phyloP scores from a whole-genome alignment of 2,888 invertebrate genomes.

The Lypha dubia region DNA sequence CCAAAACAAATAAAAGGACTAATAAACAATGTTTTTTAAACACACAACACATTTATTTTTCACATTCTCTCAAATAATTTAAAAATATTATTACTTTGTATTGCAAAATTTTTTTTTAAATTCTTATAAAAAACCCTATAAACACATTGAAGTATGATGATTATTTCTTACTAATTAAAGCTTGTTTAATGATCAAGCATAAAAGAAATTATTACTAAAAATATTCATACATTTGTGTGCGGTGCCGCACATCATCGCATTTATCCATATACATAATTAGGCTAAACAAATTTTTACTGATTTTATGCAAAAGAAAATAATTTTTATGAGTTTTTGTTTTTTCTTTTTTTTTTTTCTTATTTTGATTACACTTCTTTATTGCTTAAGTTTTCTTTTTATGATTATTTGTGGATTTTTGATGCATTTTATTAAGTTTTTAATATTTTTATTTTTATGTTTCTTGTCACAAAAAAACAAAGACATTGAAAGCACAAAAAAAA shows the following conservation, averaged over 20 bases:
- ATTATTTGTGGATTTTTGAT: neutral
- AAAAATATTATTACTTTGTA: no score
- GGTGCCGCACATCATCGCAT: neutral
- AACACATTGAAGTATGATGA: neutral
- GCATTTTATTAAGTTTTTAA: neutral
- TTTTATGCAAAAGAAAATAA: neutral
- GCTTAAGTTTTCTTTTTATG: slow-evolving; percentile 46
- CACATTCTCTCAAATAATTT: no score
- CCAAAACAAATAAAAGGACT: no score
- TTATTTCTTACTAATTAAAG: neutral
- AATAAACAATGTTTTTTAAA: no score
- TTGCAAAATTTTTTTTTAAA: no score
- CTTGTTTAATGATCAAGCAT: neutral
- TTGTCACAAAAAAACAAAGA: neutral
- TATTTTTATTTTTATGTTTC: slow-evolving; percentile 1
- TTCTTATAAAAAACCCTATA: no score
- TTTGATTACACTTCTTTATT: slow-evolving; percentile 37
- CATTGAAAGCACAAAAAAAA: neutral
- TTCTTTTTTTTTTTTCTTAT: neutral
- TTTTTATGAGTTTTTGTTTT: slow-evolving; percentile 1
- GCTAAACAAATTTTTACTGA: slow-evolving; percentile 2
- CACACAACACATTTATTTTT: no score
- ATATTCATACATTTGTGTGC: neutral
- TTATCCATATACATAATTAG: neutral
- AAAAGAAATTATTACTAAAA: neutral